Conservation (phyloP, 2,797 vertebrate genomes). For the Heterohyrax brucei region DNA sequence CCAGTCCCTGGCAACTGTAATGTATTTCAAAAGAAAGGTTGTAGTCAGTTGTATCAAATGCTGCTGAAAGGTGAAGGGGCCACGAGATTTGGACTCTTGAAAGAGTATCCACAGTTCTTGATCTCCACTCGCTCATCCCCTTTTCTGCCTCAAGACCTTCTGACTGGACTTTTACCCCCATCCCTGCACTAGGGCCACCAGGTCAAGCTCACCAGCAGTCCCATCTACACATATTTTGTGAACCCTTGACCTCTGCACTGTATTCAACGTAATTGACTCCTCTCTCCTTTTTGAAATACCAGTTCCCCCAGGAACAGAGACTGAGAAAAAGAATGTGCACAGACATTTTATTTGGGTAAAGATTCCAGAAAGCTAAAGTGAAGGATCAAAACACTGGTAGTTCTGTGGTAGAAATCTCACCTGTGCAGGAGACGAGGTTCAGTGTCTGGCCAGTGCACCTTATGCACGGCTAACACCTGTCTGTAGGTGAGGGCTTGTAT, state of each 20-base stretch:
- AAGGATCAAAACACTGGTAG: not conserved
- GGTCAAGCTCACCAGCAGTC: not conserved
- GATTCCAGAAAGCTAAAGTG: not conserved
- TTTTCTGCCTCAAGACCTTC: not conserved
- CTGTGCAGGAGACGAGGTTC: not conserved
- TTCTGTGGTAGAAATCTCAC: not conserved
- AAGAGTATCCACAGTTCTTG: not conserved
- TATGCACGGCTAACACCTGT: not conserved
- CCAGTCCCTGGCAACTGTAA: not conserved
- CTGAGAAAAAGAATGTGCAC: not conserved
- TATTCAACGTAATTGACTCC: not conserved
- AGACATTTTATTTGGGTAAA: conserved; percentile 32
- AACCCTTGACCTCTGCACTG: not conserved
- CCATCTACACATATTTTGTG: not conserved
- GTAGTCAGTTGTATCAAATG: not conserved
- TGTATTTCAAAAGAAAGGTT: conserved; percentile 7
- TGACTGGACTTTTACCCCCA: not conserved
- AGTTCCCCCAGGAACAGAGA: not conserved
- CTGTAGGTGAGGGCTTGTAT: not conserved
- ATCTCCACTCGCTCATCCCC: not conserved
- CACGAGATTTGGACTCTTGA: not conserved
- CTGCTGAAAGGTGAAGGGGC: not conserved
- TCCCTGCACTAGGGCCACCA: not conserved
- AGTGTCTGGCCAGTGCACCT: not conserved
- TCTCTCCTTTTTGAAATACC: conserved; percentile 29